Evolutionary conservation across 2,113 vertebrate genomes (phyloP).

Genomic region (Chloroceryle aenea): DNA sequence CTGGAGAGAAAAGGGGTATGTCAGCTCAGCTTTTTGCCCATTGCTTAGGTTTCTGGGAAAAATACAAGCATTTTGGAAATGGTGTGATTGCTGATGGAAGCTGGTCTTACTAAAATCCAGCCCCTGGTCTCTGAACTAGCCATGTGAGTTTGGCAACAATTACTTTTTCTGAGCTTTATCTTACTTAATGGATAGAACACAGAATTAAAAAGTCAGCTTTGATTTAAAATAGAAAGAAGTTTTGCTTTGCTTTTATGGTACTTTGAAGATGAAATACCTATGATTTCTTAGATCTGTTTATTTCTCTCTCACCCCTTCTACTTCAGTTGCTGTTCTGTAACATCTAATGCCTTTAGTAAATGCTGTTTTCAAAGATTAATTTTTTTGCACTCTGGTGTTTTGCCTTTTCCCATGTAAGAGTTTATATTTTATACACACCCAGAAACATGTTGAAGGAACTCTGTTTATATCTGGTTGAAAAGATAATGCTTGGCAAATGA

Average conservation of each 20-base stretch:
- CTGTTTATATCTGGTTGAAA: not conserved
- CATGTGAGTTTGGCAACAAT: not conserved
- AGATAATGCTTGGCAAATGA: not conserved
- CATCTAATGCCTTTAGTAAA: not conserved
- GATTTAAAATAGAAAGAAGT: not conserved
- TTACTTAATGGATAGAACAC: not conserved
- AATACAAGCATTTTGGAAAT: not conserved
- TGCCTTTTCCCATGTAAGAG: not conserved
- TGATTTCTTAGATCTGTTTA: slow-evolving; percentile 1
- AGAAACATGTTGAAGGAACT: not conserved
- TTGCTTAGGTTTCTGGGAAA: not conserved
- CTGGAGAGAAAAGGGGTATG: not conserved
- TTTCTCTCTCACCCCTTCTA: not conserved
- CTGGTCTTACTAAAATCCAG: not conserved
- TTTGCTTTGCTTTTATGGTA: not conserved
- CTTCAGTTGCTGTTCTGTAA: not conserved
- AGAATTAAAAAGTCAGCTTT: not conserved
- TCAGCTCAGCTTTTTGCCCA: not conserved
- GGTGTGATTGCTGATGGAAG: not conserved
- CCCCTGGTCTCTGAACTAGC: not conserved
- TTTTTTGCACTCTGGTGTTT: not conserved
- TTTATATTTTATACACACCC: not conserved
- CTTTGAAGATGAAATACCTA: slow-evolving; percentile 17
- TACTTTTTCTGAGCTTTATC: not conserved
- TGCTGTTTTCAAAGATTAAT: not conserved